Evolutionary conservation across 2,113 vertebrate genomes (phyloP), one percentile per base, ranked within the genome.

Genomic region (Nothocercus nigrocapillus): DNA sequence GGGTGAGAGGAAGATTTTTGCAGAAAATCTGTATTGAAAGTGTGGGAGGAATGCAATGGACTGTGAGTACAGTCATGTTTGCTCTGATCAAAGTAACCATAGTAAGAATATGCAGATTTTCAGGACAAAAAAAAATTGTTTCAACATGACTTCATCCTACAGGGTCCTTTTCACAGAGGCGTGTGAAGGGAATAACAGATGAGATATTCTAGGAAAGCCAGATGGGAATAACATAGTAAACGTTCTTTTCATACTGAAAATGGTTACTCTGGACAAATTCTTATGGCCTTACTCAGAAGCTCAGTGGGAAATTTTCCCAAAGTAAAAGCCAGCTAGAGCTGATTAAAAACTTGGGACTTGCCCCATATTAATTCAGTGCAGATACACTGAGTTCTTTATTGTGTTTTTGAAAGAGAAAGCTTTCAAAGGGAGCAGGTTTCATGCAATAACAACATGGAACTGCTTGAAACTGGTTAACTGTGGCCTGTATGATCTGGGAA

Each of bases 181-280:
- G 1, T 95, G 96, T 93, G 93, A 96, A 96, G 85, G 58, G 94
- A 96, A 97, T 96, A 95, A 94, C 76, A 95, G 80, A 96, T 94
- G 96, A 96, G 94, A 96, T 97, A 96, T 96, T 97, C 96, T 94
- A 96, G 94, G 93, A 96, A 94, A 96, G 90, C 96, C 94, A 95
- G 88, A 96, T 96, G 93, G 96, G 90, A 97, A 97, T 92, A 97
- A 94, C 92, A 94, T 95, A 96, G 95, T 95, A 74, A 96, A 81
- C 90, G 16, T 95, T 97, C 95, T 59, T 97, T 93, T 95, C 92
- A 90, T 96, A 90, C 90, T 96, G 94, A 96, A 96, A 97, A 96
- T 89, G 94, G 83, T 94, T 95, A 90, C 77, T 95, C 92, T 93
- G 93, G 86, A 92, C 93, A 96, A 96, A 96, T 96, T 94, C 94